Base-by-base conservation (phyloP, 2,888 invertebrate genomes). In the Chironomus riparius region DNA sequence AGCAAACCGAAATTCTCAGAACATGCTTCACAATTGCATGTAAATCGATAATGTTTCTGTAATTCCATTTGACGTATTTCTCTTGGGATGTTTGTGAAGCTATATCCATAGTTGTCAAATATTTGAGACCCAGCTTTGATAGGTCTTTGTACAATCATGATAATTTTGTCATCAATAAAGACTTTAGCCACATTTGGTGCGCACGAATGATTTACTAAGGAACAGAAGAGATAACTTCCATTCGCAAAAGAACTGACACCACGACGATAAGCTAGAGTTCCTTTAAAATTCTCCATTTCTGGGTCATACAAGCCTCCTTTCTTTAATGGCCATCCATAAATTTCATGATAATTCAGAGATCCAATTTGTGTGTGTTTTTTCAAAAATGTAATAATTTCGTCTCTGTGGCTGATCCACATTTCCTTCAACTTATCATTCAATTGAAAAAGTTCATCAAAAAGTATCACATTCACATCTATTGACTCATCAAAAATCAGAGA, bases 161-260 rank as follows among this genome's bases (percentile, higher is more conserved):
- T 10, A 3, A 48, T 13, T 79, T 85, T 87, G 76, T 84, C 82
- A 3, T 87, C 87, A 70, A 86, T 83, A 76, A 88, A 89, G 77
- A 86, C 85, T 77, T 93, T 86, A 0, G 90, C 87, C 0, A 94
- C 91, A 84, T 93, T 94, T 1, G 95, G 93, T 78, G 90, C 87
- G 83, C 97, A 97, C 0, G 94, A 93, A 82, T 97, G 97, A 84
- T 97, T 94, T 28, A 95, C 82, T 75, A 96, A 85, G 82, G 93
- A 93, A 70, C 89, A 85, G 79, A 93, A 91, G 0, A 92, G 88
- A 85, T 92, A 93, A 6, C 92, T 90, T 6, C 90, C 94, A 0
- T 82, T 86, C 4, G 85, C 85, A 6, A 2, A 48, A 2, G 50
- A 6, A 6, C n/a, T 56, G 6, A 56, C 56, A 7, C 56, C 50